These are phyloP conservation scores for Caenorhabditis tropicalis DNA, from an alignment of 1,140 invertebrate species.

Conservation along the genomic window DNA sequence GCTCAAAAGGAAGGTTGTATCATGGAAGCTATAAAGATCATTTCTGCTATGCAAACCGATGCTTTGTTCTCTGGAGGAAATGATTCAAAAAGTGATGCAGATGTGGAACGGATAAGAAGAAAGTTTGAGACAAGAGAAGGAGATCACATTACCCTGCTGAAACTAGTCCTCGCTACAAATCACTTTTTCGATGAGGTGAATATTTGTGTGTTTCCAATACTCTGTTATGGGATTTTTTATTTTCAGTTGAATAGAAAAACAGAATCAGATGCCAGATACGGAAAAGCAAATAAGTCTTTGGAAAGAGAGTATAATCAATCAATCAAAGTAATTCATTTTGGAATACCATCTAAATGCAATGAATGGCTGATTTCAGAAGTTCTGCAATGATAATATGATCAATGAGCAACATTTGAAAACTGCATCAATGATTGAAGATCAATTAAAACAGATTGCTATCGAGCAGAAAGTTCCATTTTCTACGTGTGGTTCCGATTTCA, in stretches of 20 bases:
- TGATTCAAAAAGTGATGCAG: conserved; percentile 77
- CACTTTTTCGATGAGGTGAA: conserved; percentile 53
- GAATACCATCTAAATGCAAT: neutral
- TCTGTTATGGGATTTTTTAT: neutral
- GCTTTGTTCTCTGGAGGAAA: conserved; percentile 79
- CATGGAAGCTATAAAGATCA: conserved; percentile 50
- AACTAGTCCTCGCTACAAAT: conserved; percentile 73
- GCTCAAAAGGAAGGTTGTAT: conserved; percentile 51
- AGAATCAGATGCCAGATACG: neutral
- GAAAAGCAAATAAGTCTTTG: neutral
- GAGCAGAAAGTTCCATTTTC: conserved; percentile 78
- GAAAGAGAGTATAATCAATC: conserved; percentile 11
- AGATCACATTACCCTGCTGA: conserved; percentile 89
- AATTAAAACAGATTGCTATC: conserved; percentile 82
- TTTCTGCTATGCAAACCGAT: conserved; percentile 55
- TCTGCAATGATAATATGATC: conserved; percentile 89
- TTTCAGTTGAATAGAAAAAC: conserved; percentile 37
- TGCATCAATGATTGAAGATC: conserved; percentile 82
- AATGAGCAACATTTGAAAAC: conserved; percentile 82
- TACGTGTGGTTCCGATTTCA: conserved; percentile 80
- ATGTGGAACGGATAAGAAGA: conserved; percentile 78
- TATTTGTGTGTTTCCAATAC: neutral
- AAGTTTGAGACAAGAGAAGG: conserved; percentile 80
- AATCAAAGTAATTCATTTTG: neutral
- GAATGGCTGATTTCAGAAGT: conserved; percentile 76